phyloP scores from a whole-genome alignment of 2,888 invertebrate genomes.

The Ophion ellenae region DNA sequence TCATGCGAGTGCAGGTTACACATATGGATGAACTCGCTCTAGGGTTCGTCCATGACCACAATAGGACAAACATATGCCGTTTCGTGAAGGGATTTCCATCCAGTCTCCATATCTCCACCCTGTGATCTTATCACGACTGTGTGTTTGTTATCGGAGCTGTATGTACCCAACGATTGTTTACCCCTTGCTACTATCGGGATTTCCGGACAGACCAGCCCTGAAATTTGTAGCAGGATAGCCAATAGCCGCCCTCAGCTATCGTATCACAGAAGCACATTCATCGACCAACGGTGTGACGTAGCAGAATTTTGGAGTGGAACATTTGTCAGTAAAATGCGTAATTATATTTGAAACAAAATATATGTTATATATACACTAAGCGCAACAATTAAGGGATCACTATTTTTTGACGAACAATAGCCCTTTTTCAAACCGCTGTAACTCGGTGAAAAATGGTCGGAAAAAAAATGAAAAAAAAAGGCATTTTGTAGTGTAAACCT shows the following conservation, averaged over 20 bases:
- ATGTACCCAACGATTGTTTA: conserved; percentile 18
- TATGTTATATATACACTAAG: too few relatives aligned
- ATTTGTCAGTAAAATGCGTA: not conserved
- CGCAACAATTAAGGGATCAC: too few relatives aligned
- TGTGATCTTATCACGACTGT: conserved; percentile 6
- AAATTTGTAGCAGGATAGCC: conserved; percentile 4
- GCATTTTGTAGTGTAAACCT: too few relatives aligned
- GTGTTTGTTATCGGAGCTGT: conserved; percentile 31
- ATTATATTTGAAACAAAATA: too few relatives aligned
- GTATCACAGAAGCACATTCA: not conserved
- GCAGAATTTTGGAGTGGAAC: not conserved
- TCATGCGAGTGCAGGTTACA: conserved; percentile 1
- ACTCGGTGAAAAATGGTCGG: too few relatives aligned
- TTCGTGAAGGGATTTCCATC: conserved; percentile 40
- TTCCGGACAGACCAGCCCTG: not conserved
- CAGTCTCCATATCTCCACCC: conserved; percentile 32
- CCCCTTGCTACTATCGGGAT: not conserved
- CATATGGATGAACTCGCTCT: conserved; percentile 1
- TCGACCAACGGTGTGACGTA: not conserved
- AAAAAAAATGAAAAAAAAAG: too few relatives aligned
- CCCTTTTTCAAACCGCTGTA: too few relatives aligned
- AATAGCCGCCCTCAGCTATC: not conserved
- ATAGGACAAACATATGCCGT: conserved; percentile 14
- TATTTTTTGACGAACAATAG: too few relatives aligned
- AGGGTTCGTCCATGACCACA: conserved; percentile 8